Evolutionary conservation across 2,797 vertebrate species (phyloP), one percentile per base, ranked within the genome.

Genomic region (Hemibagrus guttatus): DNA sequence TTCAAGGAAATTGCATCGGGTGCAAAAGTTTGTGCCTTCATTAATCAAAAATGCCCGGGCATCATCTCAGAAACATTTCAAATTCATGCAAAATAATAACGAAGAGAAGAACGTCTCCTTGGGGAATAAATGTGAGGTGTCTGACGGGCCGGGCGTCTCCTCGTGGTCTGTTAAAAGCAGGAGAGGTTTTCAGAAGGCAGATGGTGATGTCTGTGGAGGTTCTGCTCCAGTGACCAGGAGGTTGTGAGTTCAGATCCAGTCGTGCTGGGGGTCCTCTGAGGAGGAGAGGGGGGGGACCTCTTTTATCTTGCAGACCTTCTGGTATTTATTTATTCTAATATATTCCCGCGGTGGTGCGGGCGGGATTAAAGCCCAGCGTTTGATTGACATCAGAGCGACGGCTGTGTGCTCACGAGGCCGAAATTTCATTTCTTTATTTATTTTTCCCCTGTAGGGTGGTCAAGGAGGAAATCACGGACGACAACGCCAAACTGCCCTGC

Each of bases 401-500:
- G 19, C 1, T 16, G 39, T 39, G 5, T 39, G 58, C 16, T 56
- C n/a, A 81, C n/a, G 35, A 7, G 19, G 3, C 46, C 58, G 26
- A 16, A 7, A 61, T 80, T 21, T n/a, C 0, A 80, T 86, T 28
- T 52, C 8, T 12, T 54, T 35, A 0, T 71, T 5, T 72, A 23
- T 56, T 81, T n/a, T 64, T 66, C 56, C 35, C 61, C 76, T 79
- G 21, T 86, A 93, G 94, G 88, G 94, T 97, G 93, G 97, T 98
- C 89, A 98, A 98, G 88, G 92, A 97, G 90, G 96, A 97, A 93
- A 97, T 96, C 88, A 97, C 95, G 0, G 97, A 97, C 2, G 98
- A 99, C 95, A 98, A 98, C 88, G 98, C 98, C 83, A 98, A 96
- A 93, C 96, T 99, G 88, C 98, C 98, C 78, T 99, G 98, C 92